Conservation (phyloP, 2,888 invertebrate genomes). For the Platynereis dumerilii region DNA sequence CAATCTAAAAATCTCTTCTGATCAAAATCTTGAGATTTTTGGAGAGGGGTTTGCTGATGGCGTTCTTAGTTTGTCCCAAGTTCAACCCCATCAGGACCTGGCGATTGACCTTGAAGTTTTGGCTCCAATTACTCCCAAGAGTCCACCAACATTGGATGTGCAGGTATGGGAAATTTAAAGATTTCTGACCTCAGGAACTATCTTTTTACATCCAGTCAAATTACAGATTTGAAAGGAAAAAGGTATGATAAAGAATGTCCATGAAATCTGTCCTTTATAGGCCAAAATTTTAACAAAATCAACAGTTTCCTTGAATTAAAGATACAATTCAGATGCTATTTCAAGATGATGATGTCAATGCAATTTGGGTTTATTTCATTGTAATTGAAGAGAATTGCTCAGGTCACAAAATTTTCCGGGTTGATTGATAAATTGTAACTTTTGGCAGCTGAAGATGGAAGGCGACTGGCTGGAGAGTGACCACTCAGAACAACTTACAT, state of each 20-base stretch:
- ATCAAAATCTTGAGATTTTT: conserved; percentile 36
- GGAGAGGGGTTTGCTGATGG: conserved; percentile 11
- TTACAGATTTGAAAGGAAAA: too few species aligned
- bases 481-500: conserved; percentile 10
- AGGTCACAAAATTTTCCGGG: too few species aligned
- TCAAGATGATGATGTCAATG: too few species aligned
- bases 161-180: conserved; percentile 10
- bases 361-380: too few species aligned
- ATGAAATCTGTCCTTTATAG: too few species aligned
- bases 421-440: too few species aligned
- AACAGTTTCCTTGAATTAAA: too few species aligned
- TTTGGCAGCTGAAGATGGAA: conserved; percentile 11
- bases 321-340: too few species aligned
- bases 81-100: conserved; percentile 22
- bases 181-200: too few species aligned
- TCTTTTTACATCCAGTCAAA: not conserved
- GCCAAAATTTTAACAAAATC: too few species aligned
- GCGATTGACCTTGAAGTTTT: conserved; percentile 69
- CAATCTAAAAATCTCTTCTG: conserved; percentile 37
- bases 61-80: conserved; percentile 20
- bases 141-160: conserved; percentile 4
- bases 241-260: too few species aligned
- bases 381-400: too few species aligned
- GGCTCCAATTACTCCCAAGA: conserved; percentile 70
- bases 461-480: conserved; percentile 17